phyloP scores from a whole-genome alignment of 2,888 invertebrate genomes.

The Ormyrus nitidulus region DNA sequence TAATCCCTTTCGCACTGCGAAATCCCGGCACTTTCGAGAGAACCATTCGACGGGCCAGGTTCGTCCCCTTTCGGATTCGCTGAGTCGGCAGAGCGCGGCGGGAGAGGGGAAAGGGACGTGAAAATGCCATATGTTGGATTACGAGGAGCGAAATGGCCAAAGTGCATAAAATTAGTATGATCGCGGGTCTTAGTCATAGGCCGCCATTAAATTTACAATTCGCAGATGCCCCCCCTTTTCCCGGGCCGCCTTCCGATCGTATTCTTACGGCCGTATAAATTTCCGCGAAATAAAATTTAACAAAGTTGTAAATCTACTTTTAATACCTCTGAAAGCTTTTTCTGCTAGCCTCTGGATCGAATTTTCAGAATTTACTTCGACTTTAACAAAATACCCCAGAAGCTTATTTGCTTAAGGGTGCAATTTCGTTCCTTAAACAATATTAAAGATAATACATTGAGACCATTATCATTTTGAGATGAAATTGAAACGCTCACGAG shows the following conservation, averaged over 20 bases:
- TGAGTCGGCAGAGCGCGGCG: background rate
- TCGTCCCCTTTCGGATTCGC: constrained; percentile 18
- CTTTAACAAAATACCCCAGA: no score
- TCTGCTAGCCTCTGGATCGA: no score
- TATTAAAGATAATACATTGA: no score
- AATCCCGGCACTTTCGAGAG: constrained; percentile 1
- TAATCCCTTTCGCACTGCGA: constrained; percentile 5
- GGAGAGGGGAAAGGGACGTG: constrained; percentile 17
- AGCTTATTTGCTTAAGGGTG: no score
- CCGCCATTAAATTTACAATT: constrained; percentile 52
- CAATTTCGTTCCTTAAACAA: no score
- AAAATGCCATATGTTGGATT: constrained; percentile 55
- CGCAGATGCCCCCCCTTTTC: constrained; percentile 45
- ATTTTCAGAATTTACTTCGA: no score
- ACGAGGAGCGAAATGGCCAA: constrained; percentile 52
- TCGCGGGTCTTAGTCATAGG: constrained; percentile 48
- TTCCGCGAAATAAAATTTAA: constrained; percentile 8
- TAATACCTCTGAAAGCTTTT: no score
- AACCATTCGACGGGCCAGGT: background rate
- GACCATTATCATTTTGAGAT: no score
- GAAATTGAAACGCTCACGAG: no score
- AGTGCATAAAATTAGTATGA: constrained; percentile 56
- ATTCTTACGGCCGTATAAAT: constrained; percentile 18
- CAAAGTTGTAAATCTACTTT: constrained; percentile 13
- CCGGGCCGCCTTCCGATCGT: background rate